Conservation (phyloP, 2,113 vertebrate species). For the Rhinolophus ferrumequinum region DNA sequence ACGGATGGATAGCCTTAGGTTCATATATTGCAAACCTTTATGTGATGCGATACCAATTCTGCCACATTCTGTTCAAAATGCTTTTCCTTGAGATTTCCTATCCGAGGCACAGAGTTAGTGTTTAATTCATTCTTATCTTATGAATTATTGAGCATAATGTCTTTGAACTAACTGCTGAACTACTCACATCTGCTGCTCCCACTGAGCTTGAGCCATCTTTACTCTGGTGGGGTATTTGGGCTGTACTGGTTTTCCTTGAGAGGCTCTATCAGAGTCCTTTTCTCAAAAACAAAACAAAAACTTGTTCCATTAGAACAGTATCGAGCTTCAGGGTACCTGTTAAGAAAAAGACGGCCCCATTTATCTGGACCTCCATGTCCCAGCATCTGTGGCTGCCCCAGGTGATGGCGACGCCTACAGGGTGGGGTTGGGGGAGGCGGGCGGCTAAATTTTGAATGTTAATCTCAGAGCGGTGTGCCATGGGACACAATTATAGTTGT, state of each 20-base stretch:
- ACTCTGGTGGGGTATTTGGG: not conserved
- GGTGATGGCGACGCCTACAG: not conserved
- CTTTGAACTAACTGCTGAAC: not conserved
- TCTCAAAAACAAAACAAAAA: not conserved
- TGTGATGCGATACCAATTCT: not conserved
- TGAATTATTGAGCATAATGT: not conserved
- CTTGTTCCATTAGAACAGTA: not conserved
- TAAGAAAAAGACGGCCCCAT: not conserved
- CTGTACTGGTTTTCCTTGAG: not conserved
- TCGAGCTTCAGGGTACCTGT: not conserved
- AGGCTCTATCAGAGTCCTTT: not conserved
- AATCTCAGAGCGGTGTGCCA: not conserved
- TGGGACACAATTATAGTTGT: not conserved
- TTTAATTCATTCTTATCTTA: not conserved
- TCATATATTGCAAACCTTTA: not conserved
- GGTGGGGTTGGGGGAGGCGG: not conserved
- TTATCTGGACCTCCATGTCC: constrained; percentile 22
- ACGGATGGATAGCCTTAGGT: not conserved
- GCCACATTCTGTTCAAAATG: not conserved
- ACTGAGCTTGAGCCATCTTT: not conserved
- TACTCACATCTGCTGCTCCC: not conserved
- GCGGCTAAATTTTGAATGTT: constrained; percentile 20
- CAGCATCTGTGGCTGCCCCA: not conserved
- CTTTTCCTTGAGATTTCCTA: not conserved
- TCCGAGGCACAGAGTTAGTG: not conserved